Percentiles rank a stretch among this genome's conserved stretches.
Conservation (phyloP, 2,797 vertebrate species). For the Ctenopoma multispine region DNA sequence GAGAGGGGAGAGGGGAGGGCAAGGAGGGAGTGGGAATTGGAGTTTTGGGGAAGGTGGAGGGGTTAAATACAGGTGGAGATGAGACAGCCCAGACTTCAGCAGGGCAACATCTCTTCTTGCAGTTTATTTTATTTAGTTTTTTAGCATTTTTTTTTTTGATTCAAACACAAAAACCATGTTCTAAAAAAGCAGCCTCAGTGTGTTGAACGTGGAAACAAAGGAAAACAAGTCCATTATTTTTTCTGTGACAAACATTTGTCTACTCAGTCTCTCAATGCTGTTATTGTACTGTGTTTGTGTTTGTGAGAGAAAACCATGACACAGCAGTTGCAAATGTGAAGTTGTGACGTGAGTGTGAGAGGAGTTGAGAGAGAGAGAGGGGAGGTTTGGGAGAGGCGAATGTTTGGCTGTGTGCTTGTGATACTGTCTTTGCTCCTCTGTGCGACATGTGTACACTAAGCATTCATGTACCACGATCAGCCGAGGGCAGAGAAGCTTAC, state of each 20-base stretch:
- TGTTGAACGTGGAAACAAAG: conserved; percentile 57
- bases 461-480: conserved; percentile 76
- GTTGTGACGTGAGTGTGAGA: conserved; percentile 53
- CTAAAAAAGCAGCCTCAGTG: conserved; percentile 82
- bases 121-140: conserved; percentile 56
- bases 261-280: conserved; percentile 62
- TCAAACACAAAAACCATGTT: conserved; percentile 84
- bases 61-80: conserved; percentile 61
- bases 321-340: conserved; percentile 66
- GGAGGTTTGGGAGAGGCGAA: conserved; percentile 43
- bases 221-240: conserved; percentile 60
- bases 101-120: conserved; percentile 64
- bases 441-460: conserved; percentile 79
- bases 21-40: conserved; percentile 16
- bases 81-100: conserved; percentile 53
- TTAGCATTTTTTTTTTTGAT: conserved; percentile 55
- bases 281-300: conserved; percentile 62
- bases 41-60: conserved; percentile 12
- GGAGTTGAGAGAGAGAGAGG: neutral
- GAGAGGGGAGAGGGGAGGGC: neutral
- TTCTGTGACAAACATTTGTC: conserved; percentile 70
- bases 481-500: conserved; percentile 80
- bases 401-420: conserved; percentile 92
- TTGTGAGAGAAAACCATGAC: conserved; percentile 78
- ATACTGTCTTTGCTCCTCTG: conserved; percentile 82